phyloP scores from a whole-genome alignment of 1,140 invertebrate genomes.

The Drosophila nannoptera region DNA sequence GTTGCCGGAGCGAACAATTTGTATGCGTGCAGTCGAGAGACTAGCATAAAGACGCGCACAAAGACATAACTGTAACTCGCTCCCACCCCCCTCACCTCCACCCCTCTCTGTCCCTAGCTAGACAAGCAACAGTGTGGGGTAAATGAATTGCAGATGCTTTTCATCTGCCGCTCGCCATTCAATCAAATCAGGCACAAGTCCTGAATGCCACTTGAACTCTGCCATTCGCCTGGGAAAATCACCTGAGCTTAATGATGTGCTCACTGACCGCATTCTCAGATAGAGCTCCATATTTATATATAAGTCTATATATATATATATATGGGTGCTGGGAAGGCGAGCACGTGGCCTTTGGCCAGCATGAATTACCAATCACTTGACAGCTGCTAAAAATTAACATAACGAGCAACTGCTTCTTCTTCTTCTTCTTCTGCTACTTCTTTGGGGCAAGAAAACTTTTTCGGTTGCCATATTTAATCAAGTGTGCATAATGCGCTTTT shows the following conservation, averaged over 20 bases:
- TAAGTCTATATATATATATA: neutral
- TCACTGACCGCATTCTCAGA: constrained; percentile 39
- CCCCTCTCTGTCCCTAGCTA: constrained; percentile 11
- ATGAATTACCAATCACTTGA: constrained; percentile 41
- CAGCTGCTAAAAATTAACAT: constrained; percentile 12
- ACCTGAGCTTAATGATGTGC: constrained; percentile 46
- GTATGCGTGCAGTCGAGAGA: constrained; percentile 54
- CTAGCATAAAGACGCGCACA: constrained; percentile 50
- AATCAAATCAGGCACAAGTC: constrained; percentile 46
- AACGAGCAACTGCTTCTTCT: constrained; percentile 17
- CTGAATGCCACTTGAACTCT: constrained; percentile 43
- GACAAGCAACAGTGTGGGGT: constrained; percentile 39
- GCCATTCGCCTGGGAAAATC: constrained; percentile 14
- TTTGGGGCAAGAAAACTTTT: neutral
- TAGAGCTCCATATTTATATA: neutral
- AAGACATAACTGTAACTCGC: constrained; percentile 14
- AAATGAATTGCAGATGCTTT: constrained; percentile 37
- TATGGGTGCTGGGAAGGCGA: constrained; percentile 3
- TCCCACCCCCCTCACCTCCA: neutral
- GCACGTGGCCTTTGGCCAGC: constrained; percentile 24
- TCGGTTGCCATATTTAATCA: constrained; percentile 47
- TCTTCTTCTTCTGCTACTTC: constrained; percentile 13
- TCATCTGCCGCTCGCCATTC: constrained; percentile 40
- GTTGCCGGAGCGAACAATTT: constrained; percentile 28
- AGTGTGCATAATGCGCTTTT: constrained; percentile 61